Percentiles rank a stretch among this genome's conserved stretches.
These are phyloP conservation scores for Danaus chrysippus DNA, from an alignment of 2,888 invertebrate genomes.

Conservation along the genomic window DNA sequence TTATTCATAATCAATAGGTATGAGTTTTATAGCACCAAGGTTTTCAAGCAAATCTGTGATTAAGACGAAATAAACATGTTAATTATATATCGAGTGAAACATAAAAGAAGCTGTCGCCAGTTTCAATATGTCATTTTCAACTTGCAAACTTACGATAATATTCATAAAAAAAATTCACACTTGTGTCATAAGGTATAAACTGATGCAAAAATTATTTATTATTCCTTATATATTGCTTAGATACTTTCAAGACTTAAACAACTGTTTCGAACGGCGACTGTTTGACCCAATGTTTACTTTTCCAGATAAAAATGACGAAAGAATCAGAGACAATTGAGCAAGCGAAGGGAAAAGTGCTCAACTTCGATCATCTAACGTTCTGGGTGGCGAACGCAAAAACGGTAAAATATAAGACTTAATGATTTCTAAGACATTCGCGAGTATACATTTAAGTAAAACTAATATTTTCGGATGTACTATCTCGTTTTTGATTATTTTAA, in stretches of 20 bases:
- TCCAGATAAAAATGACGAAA: constrained; percentile 52
- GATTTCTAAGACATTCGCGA: too few relatives aligned
- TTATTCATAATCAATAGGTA: constrained; percentile 15
- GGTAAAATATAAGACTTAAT: too few relatives aligned
- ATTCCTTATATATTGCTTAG: too few relatives aligned
- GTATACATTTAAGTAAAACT: too few relatives aligned
- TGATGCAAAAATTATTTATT: not conserved
- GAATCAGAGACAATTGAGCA: constrained; percentile 23
- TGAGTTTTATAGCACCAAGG: constrained; percentile 12
- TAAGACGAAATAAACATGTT: not conserved
- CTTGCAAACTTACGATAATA: not conserved
- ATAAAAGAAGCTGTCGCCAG: constrained; percentile 8
- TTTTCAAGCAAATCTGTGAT: not conserved
- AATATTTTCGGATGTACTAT: too few relatives aligned
- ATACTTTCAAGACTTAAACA: not conserved
- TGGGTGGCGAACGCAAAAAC: constrained; percentile 70
- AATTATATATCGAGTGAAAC: constrained; percentile 6
- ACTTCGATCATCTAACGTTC: constrained; percentile 67
- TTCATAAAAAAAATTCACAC: not conserved
- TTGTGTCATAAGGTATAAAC: not conserved
- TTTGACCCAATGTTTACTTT: constrained; percentile 9
- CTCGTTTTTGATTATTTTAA: too few relatives aligned
- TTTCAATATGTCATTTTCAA: constrained; percentile 2
- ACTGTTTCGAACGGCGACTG: not conserved
- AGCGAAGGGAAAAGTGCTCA: constrained; percentile 52